Percentiles rank a stretch among this genome's conserved stretches.
Conservation (phyloP, 2,888 invertebrate species). For the Zygogramma bicolorata region DNA sequence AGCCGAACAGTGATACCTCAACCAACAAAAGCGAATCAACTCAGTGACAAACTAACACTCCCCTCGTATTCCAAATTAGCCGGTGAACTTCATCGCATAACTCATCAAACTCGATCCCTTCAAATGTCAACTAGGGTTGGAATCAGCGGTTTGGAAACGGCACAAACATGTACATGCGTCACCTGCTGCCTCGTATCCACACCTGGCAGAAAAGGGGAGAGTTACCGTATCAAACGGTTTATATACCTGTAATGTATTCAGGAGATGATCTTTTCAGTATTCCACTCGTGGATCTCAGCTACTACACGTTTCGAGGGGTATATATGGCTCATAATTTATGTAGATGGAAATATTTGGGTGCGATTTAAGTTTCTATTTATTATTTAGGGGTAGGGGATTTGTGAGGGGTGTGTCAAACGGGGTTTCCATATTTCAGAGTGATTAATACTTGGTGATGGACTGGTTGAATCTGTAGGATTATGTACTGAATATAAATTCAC, state of each 20-base stretch:
- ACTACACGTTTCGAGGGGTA: neutral
- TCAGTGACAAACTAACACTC: neutral
- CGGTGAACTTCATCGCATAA: neutral
- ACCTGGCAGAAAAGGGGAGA: conserved; percentile 50
- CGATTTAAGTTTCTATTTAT: conserved; percentile 38
- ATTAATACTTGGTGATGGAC: neutral
- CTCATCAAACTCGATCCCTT: conserved; percentile 16
- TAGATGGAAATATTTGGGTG: conserved; percentile 30
- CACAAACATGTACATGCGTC: conserved; percentile 48
- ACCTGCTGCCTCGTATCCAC: conserved; percentile 50
- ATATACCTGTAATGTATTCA: conserved; percentile 55
- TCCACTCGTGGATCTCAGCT: conserved; percentile 20
- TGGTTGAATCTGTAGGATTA: neutral
- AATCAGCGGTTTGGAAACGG: conserved; percentile 37
- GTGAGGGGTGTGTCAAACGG: conserved; percentile 10
- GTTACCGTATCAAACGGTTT: conserved; percentile 49
- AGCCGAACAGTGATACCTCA: neutral
- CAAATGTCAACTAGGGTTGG: conserved; percentile 29
- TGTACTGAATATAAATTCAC: no score
- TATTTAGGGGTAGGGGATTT: conserved; percentile 24
- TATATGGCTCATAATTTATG: conserved; percentile 26
- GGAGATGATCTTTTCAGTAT: conserved; percentile 50
- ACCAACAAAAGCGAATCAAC: neutral
- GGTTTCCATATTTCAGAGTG: conserved; percentile 1
- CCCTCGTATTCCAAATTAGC: neutral